A percentile compares a stretch with the other conserved stretches of the same genome.
phyloP scores from a whole-genome alignment of 30 jellyfish, hydroid and myxozoan species.

The Aurelia sp. region DNA sequence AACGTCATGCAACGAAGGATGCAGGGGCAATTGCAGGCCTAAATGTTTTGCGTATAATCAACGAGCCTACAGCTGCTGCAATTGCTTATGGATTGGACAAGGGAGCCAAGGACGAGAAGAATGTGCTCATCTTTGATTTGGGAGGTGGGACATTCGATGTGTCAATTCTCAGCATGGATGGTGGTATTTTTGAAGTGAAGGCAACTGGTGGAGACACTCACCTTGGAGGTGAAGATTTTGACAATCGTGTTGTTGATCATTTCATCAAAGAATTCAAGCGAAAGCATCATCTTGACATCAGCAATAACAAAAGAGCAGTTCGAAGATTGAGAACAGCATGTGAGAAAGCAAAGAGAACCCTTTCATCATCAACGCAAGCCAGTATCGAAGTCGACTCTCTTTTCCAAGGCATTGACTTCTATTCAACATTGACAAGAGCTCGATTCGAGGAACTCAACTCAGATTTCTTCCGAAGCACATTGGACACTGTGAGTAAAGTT shows the following conservation, averaged over 20 bases:
- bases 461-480: conserved; percentile 70
- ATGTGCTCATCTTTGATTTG: conserved; percentile 79
- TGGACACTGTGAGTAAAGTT: conserved; percentile 81
- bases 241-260: conserved; percentile 71
- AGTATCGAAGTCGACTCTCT: conserved; percentile 94
- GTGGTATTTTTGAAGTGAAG: conserved; percentile 86
- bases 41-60: conserved; percentile 80
- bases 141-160: conserved; percentile 99
- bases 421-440: conserved; percentile 90
- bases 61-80: conserved; percentile 99
- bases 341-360: conserved; percentile 96
- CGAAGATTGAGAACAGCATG: conserved; percentile 94
- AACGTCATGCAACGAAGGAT: conserved; percentile 93
- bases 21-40: conserved; percentile 92
- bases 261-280: conserved; percentile 75
- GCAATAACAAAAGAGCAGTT: conserved; percentile 81
- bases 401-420: conserved; percentile 90
- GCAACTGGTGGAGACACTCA: conserved; percentile 88
- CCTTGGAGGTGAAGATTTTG: conserved; percentile 97
- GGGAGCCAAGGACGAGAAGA: conserved; percentile 37
- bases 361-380: conserved; percentile 93
- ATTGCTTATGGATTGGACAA: conserved; percentile 92
- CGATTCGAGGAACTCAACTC: conserved; percentile 86
- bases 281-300: conserved; percentile 77
- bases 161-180: conserved; percentile 74